These are phyloP conservation scores for Lumbricus terrestris DNA, from an alignment of 2,888 invertebrate species.

Conservation along the genomic window DNA sequence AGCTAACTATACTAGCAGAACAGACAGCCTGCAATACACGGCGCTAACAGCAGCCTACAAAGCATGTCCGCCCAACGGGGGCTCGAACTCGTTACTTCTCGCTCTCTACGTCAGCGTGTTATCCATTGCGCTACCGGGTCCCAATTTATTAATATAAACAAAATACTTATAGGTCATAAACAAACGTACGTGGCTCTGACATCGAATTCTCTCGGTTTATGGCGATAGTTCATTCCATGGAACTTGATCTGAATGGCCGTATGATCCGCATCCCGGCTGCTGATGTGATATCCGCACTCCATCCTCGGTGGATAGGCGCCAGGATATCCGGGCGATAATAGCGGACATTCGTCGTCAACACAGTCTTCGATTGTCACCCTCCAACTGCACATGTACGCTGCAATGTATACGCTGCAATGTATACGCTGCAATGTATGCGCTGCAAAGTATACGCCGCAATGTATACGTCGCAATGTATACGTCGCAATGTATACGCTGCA, in stretches of 20 bases:
- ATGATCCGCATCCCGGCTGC: conserved; percentile 24
- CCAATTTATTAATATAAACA: too few relatives aligned
- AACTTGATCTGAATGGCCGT: conserved; percentile 28
- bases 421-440: too few relatives aligned
- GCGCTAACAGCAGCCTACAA: too few relatives aligned
- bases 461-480: not conserved
- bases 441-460: too few relatives aligned
- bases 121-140: too few relatives aligned
- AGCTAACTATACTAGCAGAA: too few relatives aligned
- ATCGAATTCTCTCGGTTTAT: conserved; percentile 30
- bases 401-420: not conserved
- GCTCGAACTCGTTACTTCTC: too few relatives aligned
- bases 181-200: conserved; percentile 31
- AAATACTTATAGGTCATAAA: too few relatives aligned
- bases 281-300: conserved; percentile 36
- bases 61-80: too few relatives aligned
- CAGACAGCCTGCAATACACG: too few relatives aligned
- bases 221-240: not conserved
- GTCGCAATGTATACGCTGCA: not conserved
- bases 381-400: conserved; percentile 35
- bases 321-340: conserved; percentile 38
- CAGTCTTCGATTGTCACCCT: conserved; percentile 30
- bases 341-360: conserved; percentile 25
- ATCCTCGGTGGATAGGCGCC: conserved; percentile 38
- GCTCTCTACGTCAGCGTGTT: too few relatives aligned